These are phyloP conservation scores for Melanotaenia duboulayi DNA, from an alignment of 2,113 vertebrate species.

Conservation along the genomic window DNA sequence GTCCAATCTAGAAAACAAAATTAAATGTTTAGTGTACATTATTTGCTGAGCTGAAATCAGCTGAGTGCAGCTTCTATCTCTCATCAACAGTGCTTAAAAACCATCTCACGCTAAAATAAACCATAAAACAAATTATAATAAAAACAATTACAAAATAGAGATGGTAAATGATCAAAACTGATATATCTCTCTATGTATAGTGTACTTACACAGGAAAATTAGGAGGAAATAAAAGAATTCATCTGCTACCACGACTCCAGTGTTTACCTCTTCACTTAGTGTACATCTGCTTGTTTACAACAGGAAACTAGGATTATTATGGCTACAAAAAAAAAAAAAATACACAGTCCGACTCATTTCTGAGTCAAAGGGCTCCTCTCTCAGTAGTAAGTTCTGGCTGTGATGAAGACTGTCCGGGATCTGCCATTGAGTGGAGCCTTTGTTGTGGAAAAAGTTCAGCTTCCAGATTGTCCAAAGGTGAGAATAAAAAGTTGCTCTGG, in stretches of 20 bases:
- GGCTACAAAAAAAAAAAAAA: conserved; percentile 60
- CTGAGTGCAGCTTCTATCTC: conserved; percentile 70
- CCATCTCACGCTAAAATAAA: conserved; percentile 64
- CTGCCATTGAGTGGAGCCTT: not conserved
- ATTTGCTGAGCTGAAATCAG: conserved; percentile 36
- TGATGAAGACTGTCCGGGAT: conserved; percentile 32
- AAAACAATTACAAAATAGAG: conserved; percentile 65
- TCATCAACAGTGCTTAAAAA: conserved; percentile 70
- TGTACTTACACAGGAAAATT: conserved; percentile 71
- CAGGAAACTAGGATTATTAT: conserved; percentile 67
- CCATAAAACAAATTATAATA: conserved; percentile 45
- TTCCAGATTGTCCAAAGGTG: conserved; percentile 34
- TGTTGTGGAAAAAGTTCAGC: conserved; percentile 16
- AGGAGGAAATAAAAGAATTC: conserved; percentile 50
- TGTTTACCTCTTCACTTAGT: conserved; percentile 83
- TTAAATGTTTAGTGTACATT: conserved; percentile 10
- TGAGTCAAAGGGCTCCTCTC: conserved; percentile 56
- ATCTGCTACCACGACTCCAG: conserved; percentile 81
- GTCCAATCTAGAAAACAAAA: not conserved
- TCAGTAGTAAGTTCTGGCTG: conserved; percentile 81
- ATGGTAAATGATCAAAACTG: conserved; percentile 58
- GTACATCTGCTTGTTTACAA: conserved; percentile 71
- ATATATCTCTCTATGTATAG: conserved; percentile 73
- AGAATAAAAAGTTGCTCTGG: conserved; percentile 30
- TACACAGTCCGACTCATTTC: conserved; percentile 22